Percentiles rank a stretch among this genome's conserved stretches.
phyloP scores from a whole-genome alignment of 2,888 invertebrate genomes.

The Stomorhina lunata region DNA sequence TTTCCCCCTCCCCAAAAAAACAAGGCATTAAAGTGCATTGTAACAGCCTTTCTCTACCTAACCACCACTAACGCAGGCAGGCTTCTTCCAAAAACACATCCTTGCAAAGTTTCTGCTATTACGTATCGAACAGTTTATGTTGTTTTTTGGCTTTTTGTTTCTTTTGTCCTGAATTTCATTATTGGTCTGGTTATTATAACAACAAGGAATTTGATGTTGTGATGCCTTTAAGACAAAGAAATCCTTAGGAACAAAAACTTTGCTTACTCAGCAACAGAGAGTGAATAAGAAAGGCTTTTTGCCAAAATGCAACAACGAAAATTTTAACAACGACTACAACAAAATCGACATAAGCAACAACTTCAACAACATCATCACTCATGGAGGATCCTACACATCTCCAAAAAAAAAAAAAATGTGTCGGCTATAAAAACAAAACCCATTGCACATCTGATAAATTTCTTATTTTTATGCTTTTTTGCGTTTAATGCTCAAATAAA shows the following conservation, averaged over 20 bases:
- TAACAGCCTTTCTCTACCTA: background rate
- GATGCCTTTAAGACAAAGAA: slow-evolving; percentile 57
- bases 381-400: slow-evolving; percentile 40
- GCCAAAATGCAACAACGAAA: slow-evolving; percentile 51
- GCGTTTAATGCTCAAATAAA: background rate
- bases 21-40: slow-evolving; percentile 30
- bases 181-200: slow-evolving; percentile 48
- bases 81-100: background rate
- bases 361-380: slow-evolving; percentile 45
- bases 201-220: slow-evolving; percentile 41
- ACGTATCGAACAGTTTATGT: background rate
- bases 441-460: slow-evolving; percentile 33
- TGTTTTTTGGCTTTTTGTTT: background rate
- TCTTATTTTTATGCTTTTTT: background rate
- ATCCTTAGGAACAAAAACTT: slow-evolving; percentile 9
- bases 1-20: background rate
- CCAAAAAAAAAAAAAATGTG: slow-evolving; percentile 9
- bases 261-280: slow-evolving; percentile 31
- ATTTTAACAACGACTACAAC: slow-evolving; percentile 23
- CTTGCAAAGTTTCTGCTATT: too few relatives aligned
- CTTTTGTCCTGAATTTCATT: slow-evolving; percentile 6
- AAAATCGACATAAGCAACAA: too few relatives aligned
- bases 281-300: slow-evolving; percentile 41
- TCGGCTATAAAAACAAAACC: slow-evolving; percentile 30
- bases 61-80: slow-evolving; percentile 9